phyloP scores from a whole-genome alignment of 2,888 invertebrate species.

The Pristionchus japonicus region DNA sequence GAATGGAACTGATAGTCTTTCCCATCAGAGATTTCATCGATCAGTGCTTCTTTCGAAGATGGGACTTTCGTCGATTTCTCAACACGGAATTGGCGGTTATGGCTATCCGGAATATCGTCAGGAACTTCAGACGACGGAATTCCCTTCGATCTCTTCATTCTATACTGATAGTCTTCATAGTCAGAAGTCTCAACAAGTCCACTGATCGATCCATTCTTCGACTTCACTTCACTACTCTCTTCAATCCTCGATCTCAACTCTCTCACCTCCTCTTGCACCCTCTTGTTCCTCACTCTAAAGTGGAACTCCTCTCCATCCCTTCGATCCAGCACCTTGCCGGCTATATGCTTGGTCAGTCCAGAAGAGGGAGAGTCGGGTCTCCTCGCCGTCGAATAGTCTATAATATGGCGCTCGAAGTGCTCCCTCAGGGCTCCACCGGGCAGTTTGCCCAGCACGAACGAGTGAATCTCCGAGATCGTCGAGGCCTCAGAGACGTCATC shows the following conservation, averaged over 20 bases:
- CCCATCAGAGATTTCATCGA: background rate
- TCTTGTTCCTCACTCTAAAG: slow-evolving; percentile 15
- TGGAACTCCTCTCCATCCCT: background rate
- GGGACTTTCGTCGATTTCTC: background rate
- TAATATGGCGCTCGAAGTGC: slow-evolving; percentile 58
- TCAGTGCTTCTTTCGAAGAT: background rate
- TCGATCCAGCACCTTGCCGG: background rate
- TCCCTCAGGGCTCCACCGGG: slow-evolving; percentile 69
- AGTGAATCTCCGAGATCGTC: slow-evolving; percentile 61
- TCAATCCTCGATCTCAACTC: background rate
- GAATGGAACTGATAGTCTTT: background rate
- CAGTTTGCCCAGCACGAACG: slow-evolving; percentile 67
- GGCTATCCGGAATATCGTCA: background rate
- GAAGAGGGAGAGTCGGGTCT: background rate
- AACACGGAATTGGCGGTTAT: background rate
- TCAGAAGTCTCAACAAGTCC: background rate
- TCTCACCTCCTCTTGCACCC: background rate
- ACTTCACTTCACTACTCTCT: background rate
- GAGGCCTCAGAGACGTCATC: slow-evolving; percentile 38
- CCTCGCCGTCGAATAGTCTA: background rate
- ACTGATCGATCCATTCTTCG: background rate
- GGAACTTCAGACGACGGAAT: background rate
- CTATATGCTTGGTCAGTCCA: background rate
- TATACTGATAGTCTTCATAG: background rate
- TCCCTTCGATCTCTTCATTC: background rate